These are phyloP conservation scores for Noctua janthe DNA, from an alignment of 2,888 invertebrate genomes.

Conservation along the genomic window DNA sequence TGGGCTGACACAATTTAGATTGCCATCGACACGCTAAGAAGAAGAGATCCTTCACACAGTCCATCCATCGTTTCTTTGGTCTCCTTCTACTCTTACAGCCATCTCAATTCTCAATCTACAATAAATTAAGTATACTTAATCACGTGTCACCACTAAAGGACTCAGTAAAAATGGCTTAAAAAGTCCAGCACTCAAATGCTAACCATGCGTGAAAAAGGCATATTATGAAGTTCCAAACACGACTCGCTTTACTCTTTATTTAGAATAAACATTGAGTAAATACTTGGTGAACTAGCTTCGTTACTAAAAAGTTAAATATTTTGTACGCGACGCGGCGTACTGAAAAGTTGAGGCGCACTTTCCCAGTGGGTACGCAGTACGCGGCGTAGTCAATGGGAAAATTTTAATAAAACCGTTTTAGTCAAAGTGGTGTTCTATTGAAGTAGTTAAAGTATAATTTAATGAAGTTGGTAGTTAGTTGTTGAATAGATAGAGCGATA, in stretches of 20 bases:
- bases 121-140: background rate
- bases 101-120: too few relatives aligned
- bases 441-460: background rate
- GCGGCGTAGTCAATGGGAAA: conserved; percentile 50
- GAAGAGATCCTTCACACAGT: too few relatives aligned
- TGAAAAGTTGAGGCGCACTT: conserved; percentile 38
- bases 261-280: conserved; percentile 26
- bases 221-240: conserved; percentile 1
- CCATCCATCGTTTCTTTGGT: too few relatives aligned
- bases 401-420: conserved; percentile 41
- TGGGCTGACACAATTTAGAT: too few relatives aligned
- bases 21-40: too few relatives aligned
- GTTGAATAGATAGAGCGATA: background rate
- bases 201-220: conserved; percentile 2
- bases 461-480: background rate
- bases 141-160: background rate
- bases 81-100: too few relatives aligned
- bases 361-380: conserved; percentile 27
- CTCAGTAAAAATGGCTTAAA: background rate
- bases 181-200: background rate
- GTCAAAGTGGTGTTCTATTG: conserved; percentile 13
- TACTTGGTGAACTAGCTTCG: conserved; percentile 27
- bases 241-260: background rate
- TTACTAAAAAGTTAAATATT: conserved; percentile 47
- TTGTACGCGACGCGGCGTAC: conserved; percentile 6